Percentiles rank a stretch among this genome's conserved stretches.
These are phyloP conservation scores for Drosophila guanche DNA, from an alignment of 1,140 invertebrate species.

Conservation along the genomic window DNA sequence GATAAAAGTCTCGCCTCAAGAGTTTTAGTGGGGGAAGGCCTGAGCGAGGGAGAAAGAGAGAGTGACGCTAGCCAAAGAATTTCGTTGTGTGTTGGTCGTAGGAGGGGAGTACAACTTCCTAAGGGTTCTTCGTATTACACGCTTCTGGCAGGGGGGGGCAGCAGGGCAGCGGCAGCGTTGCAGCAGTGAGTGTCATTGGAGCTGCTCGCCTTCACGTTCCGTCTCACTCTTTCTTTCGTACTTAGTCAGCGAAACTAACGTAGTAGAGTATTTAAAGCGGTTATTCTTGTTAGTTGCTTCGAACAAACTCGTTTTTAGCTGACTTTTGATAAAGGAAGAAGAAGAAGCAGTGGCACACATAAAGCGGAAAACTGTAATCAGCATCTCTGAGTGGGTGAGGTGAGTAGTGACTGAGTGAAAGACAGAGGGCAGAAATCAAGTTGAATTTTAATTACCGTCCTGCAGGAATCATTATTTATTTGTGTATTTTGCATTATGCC, in stretches of 20 bases:
- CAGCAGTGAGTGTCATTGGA: conserved; percentile 12
- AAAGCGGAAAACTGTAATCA: conserved; percentile 24
- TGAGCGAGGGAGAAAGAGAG: conserved; percentile 11
- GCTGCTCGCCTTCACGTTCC: conserved; percentile 8
- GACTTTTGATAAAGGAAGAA: conserved; percentile 55
- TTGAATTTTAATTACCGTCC: too few species aligned
- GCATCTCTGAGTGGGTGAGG: conserved; percentile 1
- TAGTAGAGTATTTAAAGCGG: conserved; percentile 46
- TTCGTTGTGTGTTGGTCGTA: conserved; percentile 2
- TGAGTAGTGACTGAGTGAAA: not conserved
- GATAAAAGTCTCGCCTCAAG: conserved; percentile 40
- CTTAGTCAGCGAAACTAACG: conserved; percentile 36
- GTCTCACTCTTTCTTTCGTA: conserved; percentile 2
- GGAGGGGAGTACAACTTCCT: conserved; percentile 10
- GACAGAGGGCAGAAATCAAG: conserved; percentile 7
- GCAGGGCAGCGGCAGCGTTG: conserved; percentile 6
- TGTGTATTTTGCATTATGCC: conserved; percentile 18
- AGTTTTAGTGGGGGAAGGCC: too few species aligned
- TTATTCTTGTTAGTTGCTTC: conserved; percentile 68
- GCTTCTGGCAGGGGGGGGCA: conserved; percentile 1
- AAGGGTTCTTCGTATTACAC: conserved; percentile 49
- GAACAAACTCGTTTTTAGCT: conserved; percentile 65
- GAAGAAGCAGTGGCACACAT: conserved; percentile 54
- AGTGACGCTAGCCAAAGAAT: conserved; percentile 61
- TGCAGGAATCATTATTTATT: not conserved